These are phyloP conservation scores for Parotia lawesii DNA, from an alignment of 2,113 vertebrate species.

Conservation along the genomic window DNA sequence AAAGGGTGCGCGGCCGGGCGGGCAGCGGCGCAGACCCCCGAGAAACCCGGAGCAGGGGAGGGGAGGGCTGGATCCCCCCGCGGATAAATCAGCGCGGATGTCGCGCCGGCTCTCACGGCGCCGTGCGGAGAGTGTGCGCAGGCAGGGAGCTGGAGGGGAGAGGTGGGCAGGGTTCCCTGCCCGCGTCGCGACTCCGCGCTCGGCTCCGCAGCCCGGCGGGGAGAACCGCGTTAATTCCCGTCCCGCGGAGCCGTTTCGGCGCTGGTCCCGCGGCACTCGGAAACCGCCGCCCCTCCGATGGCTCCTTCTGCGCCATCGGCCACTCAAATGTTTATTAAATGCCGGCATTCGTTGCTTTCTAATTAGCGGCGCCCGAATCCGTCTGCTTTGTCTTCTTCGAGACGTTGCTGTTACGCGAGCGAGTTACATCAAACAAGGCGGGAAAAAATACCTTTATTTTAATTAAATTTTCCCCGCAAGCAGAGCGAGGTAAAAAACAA, in stretches of 20 bases:
- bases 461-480: background rate
- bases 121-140: background rate
- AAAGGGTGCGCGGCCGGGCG: background rate
- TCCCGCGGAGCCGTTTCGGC: background rate
- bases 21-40: background rate
- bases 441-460: background rate
- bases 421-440: background rate
- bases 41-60: background rate
- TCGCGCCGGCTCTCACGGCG: background rate
- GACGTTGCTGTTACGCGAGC: background rate
- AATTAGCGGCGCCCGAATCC: background rate
- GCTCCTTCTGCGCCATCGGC: background rate
- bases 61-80: background rate
- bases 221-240: background rate
- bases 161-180: background rate
- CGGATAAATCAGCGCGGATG: background rate
- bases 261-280: background rate
- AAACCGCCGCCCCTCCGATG: background rate
- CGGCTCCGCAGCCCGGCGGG: background rate
- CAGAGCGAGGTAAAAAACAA: background rate
- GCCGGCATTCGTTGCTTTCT: constrained; percentile 40
- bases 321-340: background rate
- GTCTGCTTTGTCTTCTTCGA: background rate
- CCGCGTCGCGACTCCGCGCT: background rate
- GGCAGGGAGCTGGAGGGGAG: background rate